phyloP scores from a whole-genome alignment of 2,113 vertebrate species.

The Phalacrocorax pelagicus region DNA sequence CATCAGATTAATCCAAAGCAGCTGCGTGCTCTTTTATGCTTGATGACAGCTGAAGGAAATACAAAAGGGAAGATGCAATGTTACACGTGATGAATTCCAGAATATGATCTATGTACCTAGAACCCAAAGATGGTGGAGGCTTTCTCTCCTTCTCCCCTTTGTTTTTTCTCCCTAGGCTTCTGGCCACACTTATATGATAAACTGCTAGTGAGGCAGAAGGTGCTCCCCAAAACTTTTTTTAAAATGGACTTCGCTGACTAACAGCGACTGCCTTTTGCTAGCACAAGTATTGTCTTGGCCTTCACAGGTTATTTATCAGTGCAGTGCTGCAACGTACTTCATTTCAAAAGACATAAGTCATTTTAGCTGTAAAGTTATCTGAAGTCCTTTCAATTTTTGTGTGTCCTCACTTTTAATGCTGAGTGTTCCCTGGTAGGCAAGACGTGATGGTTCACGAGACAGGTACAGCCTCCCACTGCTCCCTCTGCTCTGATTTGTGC shows the following conservation, averaged over 20 bases:
- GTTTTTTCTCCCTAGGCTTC: neutral
- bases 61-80: neutral
- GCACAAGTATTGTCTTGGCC: neutral
- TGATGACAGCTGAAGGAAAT: neutral
- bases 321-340: neutral
- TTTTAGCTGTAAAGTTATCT: neutral
- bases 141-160: neutral
- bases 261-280: neutral
- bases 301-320: neutral
- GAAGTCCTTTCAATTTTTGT: neutral
- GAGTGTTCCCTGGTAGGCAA: rapidly evolving
- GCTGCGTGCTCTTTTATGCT: neutral
- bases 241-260: neutral
- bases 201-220: neutral
- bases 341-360: neutral
- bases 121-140: neutral
- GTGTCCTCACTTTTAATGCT: neutral
- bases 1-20: neutral
- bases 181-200: neutral
- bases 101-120: neutral
- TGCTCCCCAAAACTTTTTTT: neutral
- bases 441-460: neutral
- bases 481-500: neutral
- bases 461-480: neutral
- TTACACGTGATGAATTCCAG: neutral